Evolutionary conservation across 2,797 vertebrate species (phyloP).

Genomic region (Pitangus sulphuratus): DNA sequence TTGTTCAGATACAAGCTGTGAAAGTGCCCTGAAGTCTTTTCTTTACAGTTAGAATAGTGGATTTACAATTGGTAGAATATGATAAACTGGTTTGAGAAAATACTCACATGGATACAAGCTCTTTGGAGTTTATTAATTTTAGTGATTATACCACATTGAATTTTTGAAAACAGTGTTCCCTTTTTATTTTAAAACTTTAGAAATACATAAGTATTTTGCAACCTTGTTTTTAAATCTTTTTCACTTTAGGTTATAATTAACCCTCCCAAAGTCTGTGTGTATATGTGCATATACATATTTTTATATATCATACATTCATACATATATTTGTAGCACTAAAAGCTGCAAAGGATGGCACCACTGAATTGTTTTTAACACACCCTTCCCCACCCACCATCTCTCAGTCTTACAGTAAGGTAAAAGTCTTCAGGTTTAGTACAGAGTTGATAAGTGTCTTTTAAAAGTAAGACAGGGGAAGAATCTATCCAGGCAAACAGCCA

Average conservation of each 20-base stretch:
- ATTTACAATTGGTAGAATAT: background rate
- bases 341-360: background rate
- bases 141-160: background rate
- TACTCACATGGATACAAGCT: background rate
- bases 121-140: background rate
- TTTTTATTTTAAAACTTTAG: background rate
- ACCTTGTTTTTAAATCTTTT: background rate
- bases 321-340: background rate
- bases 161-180: background rate
- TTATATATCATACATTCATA: background rate
- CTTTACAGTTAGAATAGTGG: background rate
- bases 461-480: background rate
- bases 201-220: background rate
- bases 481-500: background rate
- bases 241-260: background rate
- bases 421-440: background rate
- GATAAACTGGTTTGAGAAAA: background rate
- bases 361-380: background rate
- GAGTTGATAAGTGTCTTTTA: background rate
- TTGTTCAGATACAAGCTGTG: background rate
- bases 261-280: background rate
- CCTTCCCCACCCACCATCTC: background rate
- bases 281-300: background rate
- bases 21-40: background rate
- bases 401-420: background rate